phyloP scores from a whole-genome alignment of 2,888 invertebrate species.

The Sinodicranocentrus sp. region DNA sequence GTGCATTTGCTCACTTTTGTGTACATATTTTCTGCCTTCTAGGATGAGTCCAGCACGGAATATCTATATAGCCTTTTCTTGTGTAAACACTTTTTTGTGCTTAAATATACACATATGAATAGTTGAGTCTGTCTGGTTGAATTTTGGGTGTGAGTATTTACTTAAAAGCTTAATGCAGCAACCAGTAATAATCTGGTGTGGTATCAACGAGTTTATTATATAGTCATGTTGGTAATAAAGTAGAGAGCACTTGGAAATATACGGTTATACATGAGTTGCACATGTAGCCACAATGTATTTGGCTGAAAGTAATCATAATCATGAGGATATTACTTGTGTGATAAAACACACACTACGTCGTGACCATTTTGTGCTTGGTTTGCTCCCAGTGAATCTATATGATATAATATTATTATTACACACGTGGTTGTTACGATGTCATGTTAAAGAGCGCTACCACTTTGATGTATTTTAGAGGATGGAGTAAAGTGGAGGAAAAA shows the following conservation, averaged over 20 bases:
- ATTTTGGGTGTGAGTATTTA: constrained; percentile 56
- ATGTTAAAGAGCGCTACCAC: constrained; percentile 39
- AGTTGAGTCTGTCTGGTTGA: background rate
- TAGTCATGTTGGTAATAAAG: constrained; percentile 1
- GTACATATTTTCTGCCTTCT: constrained; percentile 4
- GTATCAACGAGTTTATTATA: constrained; percentile 17
- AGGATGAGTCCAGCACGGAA: constrained; percentile 3
- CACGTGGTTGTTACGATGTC: constrained; percentile 39
- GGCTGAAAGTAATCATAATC: constrained; percentile 54
- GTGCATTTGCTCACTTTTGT: constrained; percentile 13
- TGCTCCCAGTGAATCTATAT: too few relatives aligned
- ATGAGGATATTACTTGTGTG: constrained; percentile 17
- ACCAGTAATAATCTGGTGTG: constrained; percentile 19
- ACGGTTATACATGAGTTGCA: background rate
- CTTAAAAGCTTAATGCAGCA: constrained; percentile 60
- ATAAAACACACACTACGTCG: constrained; percentile 30
- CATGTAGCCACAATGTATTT: background rate
- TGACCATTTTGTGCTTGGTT: constrained; percentile 32
- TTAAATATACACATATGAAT: background rate
- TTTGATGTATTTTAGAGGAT: constrained; percentile 22
- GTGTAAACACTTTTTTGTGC: too few relatives aligned
- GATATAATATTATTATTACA: constrained; percentile 35
- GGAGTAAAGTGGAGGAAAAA: background rate
- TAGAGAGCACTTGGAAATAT: constrained; percentile 7
- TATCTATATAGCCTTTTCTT: background rate